Evolutionary conservation across 1,140 invertebrate genomes (phyloP), one percentile per base, ranked within the genome.

Genomic region (Drosophila pseudoananassae): DNA sequence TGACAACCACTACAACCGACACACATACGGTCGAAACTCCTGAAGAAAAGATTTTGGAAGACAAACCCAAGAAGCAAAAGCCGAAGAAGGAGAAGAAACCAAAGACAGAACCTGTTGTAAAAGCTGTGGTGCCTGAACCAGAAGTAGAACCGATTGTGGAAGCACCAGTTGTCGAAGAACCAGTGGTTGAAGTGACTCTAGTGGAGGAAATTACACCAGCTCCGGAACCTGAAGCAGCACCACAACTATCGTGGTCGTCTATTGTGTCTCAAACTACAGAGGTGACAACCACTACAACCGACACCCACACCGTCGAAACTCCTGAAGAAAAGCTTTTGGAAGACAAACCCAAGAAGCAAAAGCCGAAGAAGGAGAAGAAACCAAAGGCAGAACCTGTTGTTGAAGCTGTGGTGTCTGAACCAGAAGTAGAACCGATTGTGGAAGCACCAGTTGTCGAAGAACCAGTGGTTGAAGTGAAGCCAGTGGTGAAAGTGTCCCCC

Each of bases 191-290:
- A 27, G 25, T 6, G 25, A 27, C 25, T 1, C 0, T 5, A 12
- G 10, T 40, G 9, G 33, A 43, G 38, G 38, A 54, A 54, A 10
- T 25, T 50, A n/a, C 6, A 23, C 15, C 12, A 5, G 10, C 23
- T 17, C 10, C n/a, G 10, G 43, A 49, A 7, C 6, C 15, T 10
- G 23, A 43, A 43, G 3, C n/a, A 3, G 2, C n/a, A n/a, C n/a
- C 69, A 31, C 14, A 1, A 8, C 40, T 49, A 9, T 83, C 68
- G 1, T 84, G 81, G 81, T 84, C 81, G 7, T 76, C 76, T 0
- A 66, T 84, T 45, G 79, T 82, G 1, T 56, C 61, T 1, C 64
- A 73, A 55, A 60, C 40, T 27, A 43, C 57, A 4, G 56, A 27
- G 25, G 25, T 27, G 33, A 15, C 17, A 8, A 36, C 2, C 6